Base-by-base conservation (phyloP, 2,797 vertebrate genomes). In the Buphagus erythrorhynchus region DNA sequence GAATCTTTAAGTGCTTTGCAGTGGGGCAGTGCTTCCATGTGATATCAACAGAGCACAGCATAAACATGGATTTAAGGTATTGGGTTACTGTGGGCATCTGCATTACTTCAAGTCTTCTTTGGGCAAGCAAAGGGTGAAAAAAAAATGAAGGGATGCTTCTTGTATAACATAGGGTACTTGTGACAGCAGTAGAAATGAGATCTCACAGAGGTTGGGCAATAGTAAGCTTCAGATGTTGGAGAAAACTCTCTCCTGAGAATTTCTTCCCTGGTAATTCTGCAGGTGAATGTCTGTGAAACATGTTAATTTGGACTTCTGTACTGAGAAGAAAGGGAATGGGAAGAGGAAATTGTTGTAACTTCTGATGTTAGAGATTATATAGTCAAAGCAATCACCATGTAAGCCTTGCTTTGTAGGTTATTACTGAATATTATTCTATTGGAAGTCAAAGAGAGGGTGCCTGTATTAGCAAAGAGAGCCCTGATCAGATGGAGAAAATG, bases 11-110 rank as follows among this genome's bases (percentile, higher is more conserved):
- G 14, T 57, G 26, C 45, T 93, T 49, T 90, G 52, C 33, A 72
- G 75, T 3, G 1, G 26, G 11, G 26, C 45, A 43, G 17, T 0
- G 0, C 16, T 72, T n/a, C n/a, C 38, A 51, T 1, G 2, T 9
- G n/a, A 3, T n/a, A 46, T 3, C 14, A 22, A 21, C 74, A 42
- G 0, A 4, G n/a, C 74, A 42, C 1, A 4, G n/a, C 54, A 4
- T 43, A 43, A 72, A 75, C 9, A 4, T 25, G 31, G 29, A 10
- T 38, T 43, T 8, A 22, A 11, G n/a, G 8, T 51, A 16, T 11
- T 59, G 31, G 31, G 26, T 20, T 63, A 10, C 42, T 40, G 13
- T 42, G 29, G 28, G n/a, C 40, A 49, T 40, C 22, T 62, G 15
- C 0, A 0, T 21, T 51, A 11, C 25, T 51, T 63, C 5, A 48